These are phyloP conservation scores for Drosophila ohnishii DNA, from an alignment of 1,140 invertebrate species.

Conservation along the genomic window DNA sequence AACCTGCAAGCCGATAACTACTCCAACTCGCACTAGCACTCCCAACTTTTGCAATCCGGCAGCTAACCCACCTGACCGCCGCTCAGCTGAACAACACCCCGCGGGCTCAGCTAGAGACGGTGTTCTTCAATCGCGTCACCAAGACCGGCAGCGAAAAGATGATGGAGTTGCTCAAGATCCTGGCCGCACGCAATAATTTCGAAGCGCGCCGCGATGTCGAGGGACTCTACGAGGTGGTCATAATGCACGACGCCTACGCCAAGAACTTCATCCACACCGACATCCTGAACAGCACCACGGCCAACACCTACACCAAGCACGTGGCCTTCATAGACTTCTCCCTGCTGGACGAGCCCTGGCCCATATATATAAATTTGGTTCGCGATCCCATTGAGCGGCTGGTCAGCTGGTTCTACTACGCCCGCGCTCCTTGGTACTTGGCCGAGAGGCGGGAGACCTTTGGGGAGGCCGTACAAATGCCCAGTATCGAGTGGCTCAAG, in stretches of 20 bases:
- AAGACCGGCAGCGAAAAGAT: slow-evolving; percentile 93
- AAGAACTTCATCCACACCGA: slow-evolving; percentile 84
- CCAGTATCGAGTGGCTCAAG: slow-evolving; percentile 92
- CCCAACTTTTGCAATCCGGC: slow-evolving; percentile 72
- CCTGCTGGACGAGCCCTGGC: slow-evolving; percentile 88
- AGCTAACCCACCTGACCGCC: slow-evolving; percentile 74
- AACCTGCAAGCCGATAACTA: slow-evolving; percentile 37
- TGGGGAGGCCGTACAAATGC: slow-evolving; percentile 90
- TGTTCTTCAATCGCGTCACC: slow-evolving; percentile 96
- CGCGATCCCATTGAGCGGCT: slow-evolving; percentile 94
- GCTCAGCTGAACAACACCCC: slow-evolving; percentile 90
- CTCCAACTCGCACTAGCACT: slow-evolving; percentile 53
- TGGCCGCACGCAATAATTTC: slow-evolving; percentile 90
- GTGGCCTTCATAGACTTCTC: slow-evolving; percentile 92
- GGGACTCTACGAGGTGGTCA: slow-evolving; percentile 88
- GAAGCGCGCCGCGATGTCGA: slow-evolving; percentile 92
- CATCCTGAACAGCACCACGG: slow-evolving; percentile 84
- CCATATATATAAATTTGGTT: slow-evolving; percentile 95
- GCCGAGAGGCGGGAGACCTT: slow-evolving; percentile 92
- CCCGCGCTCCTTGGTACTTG: slow-evolving; percentile 93
- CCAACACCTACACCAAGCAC: slow-evolving; percentile 89
- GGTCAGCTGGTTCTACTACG: slow-evolving; percentile 94
- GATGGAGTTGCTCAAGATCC: slow-evolving; percentile 91
- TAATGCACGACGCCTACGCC: slow-evolving; percentile 88
- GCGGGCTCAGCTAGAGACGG: slow-evolving; percentile 87